phyloP scores from a whole-genome alignment of 2,113 vertebrate species.

The Lipotes vexillifer region DNA sequence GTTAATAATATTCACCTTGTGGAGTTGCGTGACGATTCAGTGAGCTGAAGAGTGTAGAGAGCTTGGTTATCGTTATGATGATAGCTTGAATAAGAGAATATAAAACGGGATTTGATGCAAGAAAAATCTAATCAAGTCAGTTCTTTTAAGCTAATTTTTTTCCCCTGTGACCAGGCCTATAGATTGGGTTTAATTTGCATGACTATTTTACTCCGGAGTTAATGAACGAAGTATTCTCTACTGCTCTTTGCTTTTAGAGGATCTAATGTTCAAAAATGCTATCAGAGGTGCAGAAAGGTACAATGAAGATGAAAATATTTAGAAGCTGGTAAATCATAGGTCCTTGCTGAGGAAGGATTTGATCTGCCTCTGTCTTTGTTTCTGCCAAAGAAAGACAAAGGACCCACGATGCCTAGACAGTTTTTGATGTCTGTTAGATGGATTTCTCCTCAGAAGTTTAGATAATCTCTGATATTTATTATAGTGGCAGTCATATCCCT shows the following conservation, averaged over 20 bases:
- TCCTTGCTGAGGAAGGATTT: neutral
- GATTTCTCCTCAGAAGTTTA: conserved; percentile 30
- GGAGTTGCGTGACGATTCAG: neutral
- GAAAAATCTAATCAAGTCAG: neutral
- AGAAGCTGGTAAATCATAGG: neutral
- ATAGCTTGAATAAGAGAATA: neutral
- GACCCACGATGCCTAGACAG: neutral
- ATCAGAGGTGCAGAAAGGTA: neutral
- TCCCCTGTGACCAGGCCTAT: neutral
- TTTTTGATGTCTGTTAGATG: conserved; percentile 18
- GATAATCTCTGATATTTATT: conserved; percentile 62
- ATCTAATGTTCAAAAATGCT: neutral
- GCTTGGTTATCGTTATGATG: neutral
- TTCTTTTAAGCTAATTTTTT: neutral
- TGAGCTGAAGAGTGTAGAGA: neutral
- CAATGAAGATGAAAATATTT: neutral
- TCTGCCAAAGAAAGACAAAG: neutral
- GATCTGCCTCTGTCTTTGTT: neutral
- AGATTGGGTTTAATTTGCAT: neutral
- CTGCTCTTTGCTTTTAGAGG: neutral
- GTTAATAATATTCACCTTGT: neutral
- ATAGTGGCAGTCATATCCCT: conserved; percentile 39
- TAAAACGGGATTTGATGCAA: neutral
- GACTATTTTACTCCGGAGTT: neutral
- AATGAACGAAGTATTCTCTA: neutral